Percentiles rank a stretch among this genome's conserved stretches.
Conservation (phyloP, 2,888 invertebrate species). For the Lissocephala sabroskyi region DNA sequence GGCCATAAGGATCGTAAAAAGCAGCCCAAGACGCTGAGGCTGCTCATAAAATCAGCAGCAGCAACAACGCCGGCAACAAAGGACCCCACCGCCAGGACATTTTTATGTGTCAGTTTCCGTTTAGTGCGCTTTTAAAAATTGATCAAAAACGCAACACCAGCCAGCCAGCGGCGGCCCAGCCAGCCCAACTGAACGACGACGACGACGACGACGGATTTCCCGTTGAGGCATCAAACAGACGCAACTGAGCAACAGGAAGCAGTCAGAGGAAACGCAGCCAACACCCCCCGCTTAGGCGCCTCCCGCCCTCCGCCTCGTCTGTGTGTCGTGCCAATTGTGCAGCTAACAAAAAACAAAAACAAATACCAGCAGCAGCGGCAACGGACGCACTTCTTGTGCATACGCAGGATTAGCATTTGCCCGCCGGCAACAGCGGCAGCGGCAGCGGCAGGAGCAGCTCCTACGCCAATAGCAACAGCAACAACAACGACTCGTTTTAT, state of each 20-base stretch:
- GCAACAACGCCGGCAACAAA: constrained; percentile 13
- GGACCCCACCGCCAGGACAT: constrained; percentile 2
- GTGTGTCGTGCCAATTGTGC: constrained; percentile 47
- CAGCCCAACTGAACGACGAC: constrained; percentile 15
- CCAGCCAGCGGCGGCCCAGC: constrained; percentile 33
- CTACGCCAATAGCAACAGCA: constrained; percentile 15
- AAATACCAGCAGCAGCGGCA: constrained; percentile 7
- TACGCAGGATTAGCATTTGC: constrained; percentile 24
- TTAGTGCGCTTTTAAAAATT: constrained; percentile 40
- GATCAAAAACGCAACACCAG: constrained; percentile 27
- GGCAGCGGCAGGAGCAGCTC: constrained; percentile 15
- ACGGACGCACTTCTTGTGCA: constrained; percentile 18
- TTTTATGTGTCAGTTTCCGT: constrained; percentile 46
- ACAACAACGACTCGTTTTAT: constrained; percentile 30
- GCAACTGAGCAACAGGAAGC: constrained; percentile 43
- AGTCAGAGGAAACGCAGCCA: constrained; percentile 31
- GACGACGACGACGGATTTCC: neutral
- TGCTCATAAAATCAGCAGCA: constrained; percentile 2
- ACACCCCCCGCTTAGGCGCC: constrained; percentile 14
- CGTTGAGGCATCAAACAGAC: constrained; percentile 6
- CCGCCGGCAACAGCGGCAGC: constrained; percentile 2
- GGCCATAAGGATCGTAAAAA: constrained; percentile 1
- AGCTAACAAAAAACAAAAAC: too few relatives aligned
- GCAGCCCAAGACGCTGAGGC: constrained; percentile 1
- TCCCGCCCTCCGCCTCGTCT: too few relatives aligned